phyloP scores from a whole-genome alignment of 2,113 vertebrate species.

The Ophiodon elongatus region DNA sequence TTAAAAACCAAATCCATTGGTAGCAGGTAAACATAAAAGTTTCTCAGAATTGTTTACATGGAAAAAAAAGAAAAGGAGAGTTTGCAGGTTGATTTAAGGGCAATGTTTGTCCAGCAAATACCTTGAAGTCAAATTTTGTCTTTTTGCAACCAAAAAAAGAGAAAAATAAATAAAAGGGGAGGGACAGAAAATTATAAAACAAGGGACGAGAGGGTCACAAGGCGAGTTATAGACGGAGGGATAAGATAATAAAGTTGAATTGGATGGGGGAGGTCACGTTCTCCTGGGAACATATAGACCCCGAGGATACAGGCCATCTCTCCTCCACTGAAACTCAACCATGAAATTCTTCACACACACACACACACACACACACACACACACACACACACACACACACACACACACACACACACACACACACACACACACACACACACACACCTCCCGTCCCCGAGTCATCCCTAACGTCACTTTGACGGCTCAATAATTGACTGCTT shows the following conservation, averaged over 20 bases:
- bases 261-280: neutral
- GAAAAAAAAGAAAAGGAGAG: neutral
- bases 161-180: neutral
- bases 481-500: slow-evolving; percentile 77
- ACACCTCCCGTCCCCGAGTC: neutral
- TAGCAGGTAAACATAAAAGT: neutral
- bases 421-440: no score
- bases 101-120: neutral
- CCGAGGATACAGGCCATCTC: slow-evolving; percentile 9
- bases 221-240: neutral
- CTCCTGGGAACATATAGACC: neutral
- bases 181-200: neutral
- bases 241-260: neutral
- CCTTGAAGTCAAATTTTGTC: neutral
- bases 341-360: slow-evolving; percentile 17
- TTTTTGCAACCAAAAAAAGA: neutral
- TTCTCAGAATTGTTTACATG: neutral
- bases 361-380: no score
- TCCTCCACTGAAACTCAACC: slow-evolving; percentile 12
- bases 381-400: no score
- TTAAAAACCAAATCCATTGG: neutral
- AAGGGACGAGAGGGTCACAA: neutral
- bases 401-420: no score
- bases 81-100: neutral
- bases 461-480: slow-evolving; percentile 50